Evolutionary conservation across 2,113 vertebrate species (phyloP), one percentile per base, ranked within the genome.

Genomic region (Semnornis frantzii): DNA sequence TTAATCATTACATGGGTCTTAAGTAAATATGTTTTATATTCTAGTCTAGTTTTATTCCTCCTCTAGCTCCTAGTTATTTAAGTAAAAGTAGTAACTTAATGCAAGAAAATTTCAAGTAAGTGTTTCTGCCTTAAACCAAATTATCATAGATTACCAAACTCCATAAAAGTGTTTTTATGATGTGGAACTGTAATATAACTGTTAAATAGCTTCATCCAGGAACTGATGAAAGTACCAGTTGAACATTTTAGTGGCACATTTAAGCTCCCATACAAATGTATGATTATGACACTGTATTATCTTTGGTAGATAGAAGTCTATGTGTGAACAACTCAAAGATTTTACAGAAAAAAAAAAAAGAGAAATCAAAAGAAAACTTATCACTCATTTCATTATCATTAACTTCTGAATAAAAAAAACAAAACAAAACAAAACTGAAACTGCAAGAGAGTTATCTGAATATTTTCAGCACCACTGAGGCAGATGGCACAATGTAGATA

Each of bases 241-340:
- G 84, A 34, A 34, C 44, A 23, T 72, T 92, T 75, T 55, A 92
- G 93, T 80, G 93, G 94, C 81, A 92, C 69, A 63, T 16, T 90
- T 82, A 96, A 92, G 69, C 85, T 95, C 84, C 66, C 92, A 92
- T 90, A 96, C 93, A 96, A 70, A 93, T 66, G 31, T 16, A n/a
- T 27, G 65, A 86, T 77, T 85, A 78, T 86, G 87, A 83, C 30
- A 31, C 25, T 72, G 75, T 25, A 85, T 68, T 70, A 85, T 37
- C 84, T 83, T 70, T 63, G 62, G 85, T 65, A 90, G 70, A 82
- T 78, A 89, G 92, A 46, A 20, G 17, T 23, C 5, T 37, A 78
- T 13, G 34, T 84, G 60, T 4, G 3, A 76, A 71, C 18, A 71
- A 42, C 62, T 50, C 55, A 44, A 66, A 66, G 72, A 87, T 62